Base-by-base conservation (phyloP, 2,797 vertebrate genomes). In the Aeoliscus strigatus region DNA sequence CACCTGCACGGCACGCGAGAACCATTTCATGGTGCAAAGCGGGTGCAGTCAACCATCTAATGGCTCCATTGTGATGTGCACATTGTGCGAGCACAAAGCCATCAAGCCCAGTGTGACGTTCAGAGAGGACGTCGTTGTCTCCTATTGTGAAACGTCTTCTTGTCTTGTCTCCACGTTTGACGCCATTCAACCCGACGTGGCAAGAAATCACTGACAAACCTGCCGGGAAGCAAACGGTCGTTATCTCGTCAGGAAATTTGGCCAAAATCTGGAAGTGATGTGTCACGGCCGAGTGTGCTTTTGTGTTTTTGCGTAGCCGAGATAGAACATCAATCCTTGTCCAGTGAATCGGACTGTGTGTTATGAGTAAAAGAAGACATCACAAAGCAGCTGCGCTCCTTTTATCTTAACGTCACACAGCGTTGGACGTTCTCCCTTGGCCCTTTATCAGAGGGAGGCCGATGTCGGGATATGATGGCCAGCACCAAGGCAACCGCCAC, bases 401-500 rank as follows among this genome's bases (percentile, higher is more conserved):
- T 62, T 23, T 30, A 36, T 74, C 39, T 44, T 38, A 66, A 56
- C 53, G 14, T 63, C 31, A 29, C 23, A 37, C 30, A 24, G 45
- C 24, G 40, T 34, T 45, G 46, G 71, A 64, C 62, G 66, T 72
- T 21, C 39, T 37, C 12, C 13, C 38, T 25, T 42, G 58, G 56
- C 37, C 38, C 12, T 75, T 66, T 57, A 77, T 70, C 48, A 39
- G 58, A 59, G 33, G 27, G 65, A 62, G 49, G 52, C 57, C 39
- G 64, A 75, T 80, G 72, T 67, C 59, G 66, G 45, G 66, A 77
- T 73, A 70, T 28, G 42, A 51, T 70, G 18, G 43, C 60, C 52
- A 41, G 42, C 29, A 42, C 60, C 60, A 61, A 75, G 48, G 55
- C 46, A 36, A 53, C 70, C 52, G 39, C 27, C 29, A 33, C 11